A percentile compares a stretch with the other conserved stretches of the same genome.
These are phyloP conservation scores for Blennius ocellaris DNA, from an alignment of 2,113 vertebrate species.

Conservation along the genomic window DNA sequence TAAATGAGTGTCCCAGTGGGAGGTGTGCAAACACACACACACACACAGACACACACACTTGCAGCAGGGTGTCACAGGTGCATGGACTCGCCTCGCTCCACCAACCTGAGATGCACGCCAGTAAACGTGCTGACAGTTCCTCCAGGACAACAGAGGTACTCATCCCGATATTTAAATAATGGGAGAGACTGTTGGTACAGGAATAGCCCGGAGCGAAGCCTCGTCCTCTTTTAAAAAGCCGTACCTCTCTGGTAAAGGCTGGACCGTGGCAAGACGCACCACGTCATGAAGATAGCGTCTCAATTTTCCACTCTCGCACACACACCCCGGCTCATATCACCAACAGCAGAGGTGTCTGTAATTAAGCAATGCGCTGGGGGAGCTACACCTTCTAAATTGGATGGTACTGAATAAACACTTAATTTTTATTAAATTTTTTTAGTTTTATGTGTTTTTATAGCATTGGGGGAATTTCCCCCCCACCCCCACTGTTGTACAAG, in stretches of 20 bases:
- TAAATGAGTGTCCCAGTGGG: constrained; percentile 63
- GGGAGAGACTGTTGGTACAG: constrained; percentile 63
- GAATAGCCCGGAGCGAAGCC: constrained; percentile 64
- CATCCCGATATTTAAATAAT: constrained; percentile 76
- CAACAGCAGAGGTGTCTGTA: no score
- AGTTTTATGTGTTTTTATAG: background rate
- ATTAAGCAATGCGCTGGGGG: no score
- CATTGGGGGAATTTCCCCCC: background rate
- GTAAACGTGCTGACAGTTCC: constrained; percentile 59
- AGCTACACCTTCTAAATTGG: background rate
- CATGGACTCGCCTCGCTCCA: background rate
- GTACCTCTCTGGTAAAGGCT: constrained; percentile 10
- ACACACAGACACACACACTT: background rate
- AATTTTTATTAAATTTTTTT: background rate
- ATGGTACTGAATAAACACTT: background rate
- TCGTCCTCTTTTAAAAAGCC: constrained; percentile 40
- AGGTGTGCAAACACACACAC: constrained; percentile 10
- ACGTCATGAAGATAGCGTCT: constrained; percentile 46
- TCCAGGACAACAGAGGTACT: constrained; percentile 66
- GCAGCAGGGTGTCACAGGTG: background rate
- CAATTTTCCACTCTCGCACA: background rate
- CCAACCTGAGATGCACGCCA: background rate
- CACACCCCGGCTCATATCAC: constrained; percentile 4
- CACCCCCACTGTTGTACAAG: constrained; percentile 4
- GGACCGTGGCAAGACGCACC: constrained; percentile 21